Evolutionary conservation across 2,888 invertebrate species (phyloP).

Genomic region (Encarsia formosa): DNA sequence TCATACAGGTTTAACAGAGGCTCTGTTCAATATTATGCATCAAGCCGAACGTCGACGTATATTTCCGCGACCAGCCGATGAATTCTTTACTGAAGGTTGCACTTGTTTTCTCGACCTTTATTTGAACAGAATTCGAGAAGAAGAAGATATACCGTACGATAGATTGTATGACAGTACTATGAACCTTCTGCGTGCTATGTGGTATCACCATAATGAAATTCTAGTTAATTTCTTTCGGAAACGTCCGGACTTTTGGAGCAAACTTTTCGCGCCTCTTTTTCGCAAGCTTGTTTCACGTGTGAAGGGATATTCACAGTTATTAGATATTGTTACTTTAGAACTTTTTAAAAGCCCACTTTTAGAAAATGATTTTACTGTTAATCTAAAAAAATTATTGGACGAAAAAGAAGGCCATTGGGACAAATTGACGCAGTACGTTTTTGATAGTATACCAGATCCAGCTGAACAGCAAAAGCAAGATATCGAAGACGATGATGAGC

Average conservation of each 20-base stretch:
- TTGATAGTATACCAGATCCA: conserved; percentile 29
- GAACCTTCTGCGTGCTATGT: conserved; percentile 48
- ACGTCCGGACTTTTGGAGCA: conserved; percentile 47
- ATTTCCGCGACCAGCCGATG: conserved; percentile 46
- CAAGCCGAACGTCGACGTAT: conserved; percentile 47
- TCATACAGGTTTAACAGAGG: conserved; percentile 47
- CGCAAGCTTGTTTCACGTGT: conserved; percentile 38
- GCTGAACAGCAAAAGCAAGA: not conserved
- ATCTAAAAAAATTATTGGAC: conserved; percentile 44
- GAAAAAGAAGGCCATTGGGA: conserved; percentile 41
- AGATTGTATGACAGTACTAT: conserved; percentile 47
- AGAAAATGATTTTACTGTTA: conserved; percentile 43
- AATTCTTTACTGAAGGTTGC: conserved; percentile 48
- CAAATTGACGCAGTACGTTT: conserved; percentile 39
- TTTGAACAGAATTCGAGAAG: conserved; percentile 41
- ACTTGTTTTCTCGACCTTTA: conserved; percentile 47
- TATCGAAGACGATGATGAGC: conserved; percentile 14
- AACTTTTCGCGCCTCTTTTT: conserved; percentile 46
- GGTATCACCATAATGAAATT: conserved; percentile 49
- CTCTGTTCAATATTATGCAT: conserved; percentile 49
- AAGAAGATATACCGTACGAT: conserved; percentile 45
- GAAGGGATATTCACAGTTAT: conserved; percentile 45
- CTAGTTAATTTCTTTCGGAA: conserved; percentile 49
- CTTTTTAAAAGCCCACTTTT: conserved; percentile 43
- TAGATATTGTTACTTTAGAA: conserved; percentile 48